Evolutionary conservation across 2,888 invertebrate genomes (phyloP), one percentile per base, ranked within the genome.

Genomic region (Polyommatus iphigenia): DNA sequence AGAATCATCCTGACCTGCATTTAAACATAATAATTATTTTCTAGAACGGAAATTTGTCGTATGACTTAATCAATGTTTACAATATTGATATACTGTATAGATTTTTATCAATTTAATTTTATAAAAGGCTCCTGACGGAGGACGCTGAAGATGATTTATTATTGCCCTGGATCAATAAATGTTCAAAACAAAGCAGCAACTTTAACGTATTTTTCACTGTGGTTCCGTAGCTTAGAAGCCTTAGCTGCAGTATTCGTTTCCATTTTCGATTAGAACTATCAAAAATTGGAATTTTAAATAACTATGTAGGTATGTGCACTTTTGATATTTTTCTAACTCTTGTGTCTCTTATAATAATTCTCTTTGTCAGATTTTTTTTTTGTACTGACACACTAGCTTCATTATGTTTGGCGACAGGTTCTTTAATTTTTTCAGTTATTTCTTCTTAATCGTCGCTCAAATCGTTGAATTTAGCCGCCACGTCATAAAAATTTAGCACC

Each of bases 31-130:
- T 7, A 46, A 46, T 10, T 46, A 77, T 59, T 32, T 29, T 73
- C 29, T 71, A 57, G 46, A 54, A 32, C 46, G 57, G 59, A 59
- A 36, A 18, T 71, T 79, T 78, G 79, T 80, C 78, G 80, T 78
- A 81, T 79, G 76, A 79, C 81, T 82, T 80, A 82, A 82, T 83
- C 80, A 80, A 78, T 72, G 78, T 62, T 62, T 75, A 67, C 50
- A 73, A 78, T 80, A 81, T 81, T 82, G 80, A 83, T 82, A 83
- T 82, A 81, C 82, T 80, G 80, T 78, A 46, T 62, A 80, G 81
- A 80, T 82, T 81, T 82, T 84, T 87, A 87, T 87, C 85, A 83
- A 83, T 84, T 84, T 85, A 86, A 87, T 87, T 85, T 85, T 82
- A 81, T 85, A 81, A 80, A 82, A 81, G 79, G 79, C 78, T 79